Evolutionary conservation across 2,888 invertebrate genomes (phyloP).

Genomic region (Buathra laborator): DNA sequence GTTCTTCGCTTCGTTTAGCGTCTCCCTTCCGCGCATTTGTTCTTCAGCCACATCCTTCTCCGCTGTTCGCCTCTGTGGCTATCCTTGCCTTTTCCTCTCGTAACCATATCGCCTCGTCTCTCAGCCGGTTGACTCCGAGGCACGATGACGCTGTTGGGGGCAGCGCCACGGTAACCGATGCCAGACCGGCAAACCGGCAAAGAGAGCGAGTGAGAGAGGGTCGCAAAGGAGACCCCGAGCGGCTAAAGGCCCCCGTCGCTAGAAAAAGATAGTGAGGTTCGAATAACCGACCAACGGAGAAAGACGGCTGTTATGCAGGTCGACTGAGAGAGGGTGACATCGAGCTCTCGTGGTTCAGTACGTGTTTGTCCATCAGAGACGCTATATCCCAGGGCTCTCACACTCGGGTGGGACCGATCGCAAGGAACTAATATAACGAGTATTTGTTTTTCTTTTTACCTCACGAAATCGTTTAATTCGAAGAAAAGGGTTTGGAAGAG

Average conservation of each 20-base stretch:
- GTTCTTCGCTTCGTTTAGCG: slow-evolving; percentile 24
- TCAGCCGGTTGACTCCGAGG: slow-evolving; percentile 56
- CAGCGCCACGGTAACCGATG: slow-evolving; percentile 65
- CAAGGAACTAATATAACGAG: background rate
- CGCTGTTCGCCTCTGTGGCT: slow-evolving; percentile 27
- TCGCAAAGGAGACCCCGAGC: slow-evolving; percentile 61
- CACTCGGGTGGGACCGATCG: slow-evolving; percentile 10
- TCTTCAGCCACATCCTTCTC: background rate
- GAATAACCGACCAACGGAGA: slow-evolving; percentile 64
- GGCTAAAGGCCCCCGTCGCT: slow-evolving; percentile 65
- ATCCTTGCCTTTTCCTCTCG: background rate
- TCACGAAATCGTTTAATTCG: background rate
- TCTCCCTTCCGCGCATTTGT: slow-evolving; percentile 26
- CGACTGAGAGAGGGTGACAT: slow-evolving; percentile 80
- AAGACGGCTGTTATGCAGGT: slow-evolving; percentile 77
- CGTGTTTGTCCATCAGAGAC: slow-evolving; percentile 84
- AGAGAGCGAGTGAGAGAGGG: slow-evolving; percentile 61
- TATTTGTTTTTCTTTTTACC: background rate
- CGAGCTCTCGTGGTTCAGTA: slow-evolving; percentile 82
- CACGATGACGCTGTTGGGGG: slow-evolving; percentile 72
- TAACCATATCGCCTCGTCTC: slow-evolving; percentile 4
- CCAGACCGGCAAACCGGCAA: slow-evolving; percentile 54
- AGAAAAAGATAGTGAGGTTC: slow-evolving; percentile 72
- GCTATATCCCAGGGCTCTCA: slow-evolving; percentile 71
- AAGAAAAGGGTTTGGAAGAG: background rate